Evolutionary conservation across 1,140 invertebrate genomes (phyloP).

Genomic region (Drosophila littoralis): DNA sequence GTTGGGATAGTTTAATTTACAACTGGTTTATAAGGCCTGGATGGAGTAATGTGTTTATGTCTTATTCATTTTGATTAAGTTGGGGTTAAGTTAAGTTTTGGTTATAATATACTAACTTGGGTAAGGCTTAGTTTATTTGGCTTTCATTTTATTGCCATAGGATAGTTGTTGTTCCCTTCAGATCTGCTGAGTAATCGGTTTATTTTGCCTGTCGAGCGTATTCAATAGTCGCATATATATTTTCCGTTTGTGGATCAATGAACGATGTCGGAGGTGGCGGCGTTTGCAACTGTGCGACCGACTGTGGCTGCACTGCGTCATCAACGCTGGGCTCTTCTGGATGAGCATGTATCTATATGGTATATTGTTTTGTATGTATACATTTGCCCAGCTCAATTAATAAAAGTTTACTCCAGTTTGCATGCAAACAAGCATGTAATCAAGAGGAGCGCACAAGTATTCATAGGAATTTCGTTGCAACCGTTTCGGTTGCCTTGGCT

Average conservation of each 20-base stretch:
- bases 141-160: no score
- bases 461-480: conserved; percentile 56
- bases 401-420: conserved; percentile 65
- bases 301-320: conserved; percentile 22
- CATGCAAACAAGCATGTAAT: conserved; percentile 38
- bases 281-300: conserved; percentile 3
- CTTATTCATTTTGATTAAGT: no score
- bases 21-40: no score
- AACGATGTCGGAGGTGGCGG: conserved; percentile 27
- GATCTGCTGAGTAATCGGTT: no score
- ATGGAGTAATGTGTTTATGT: no score
- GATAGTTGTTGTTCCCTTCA: no score
- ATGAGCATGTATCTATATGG: neutral
- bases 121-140: no score
- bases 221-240: neutral
- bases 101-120: no score
- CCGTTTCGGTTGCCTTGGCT: conserved; percentile 30
- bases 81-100: no score
- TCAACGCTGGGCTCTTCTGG: conserved; percentile 27
- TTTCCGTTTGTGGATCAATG: neutral
- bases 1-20: no score
- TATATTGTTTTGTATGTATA: conserved; percentile 16
- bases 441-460: conserved; percentile 45
- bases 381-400: conserved; percentile 48
- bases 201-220: neutral